A percentile compares a stretch with the other conserved stretches of the same genome.
Conservation (phyloP, 2,888 invertebrate species). For the Eupithecia dodoneata region DNA sequence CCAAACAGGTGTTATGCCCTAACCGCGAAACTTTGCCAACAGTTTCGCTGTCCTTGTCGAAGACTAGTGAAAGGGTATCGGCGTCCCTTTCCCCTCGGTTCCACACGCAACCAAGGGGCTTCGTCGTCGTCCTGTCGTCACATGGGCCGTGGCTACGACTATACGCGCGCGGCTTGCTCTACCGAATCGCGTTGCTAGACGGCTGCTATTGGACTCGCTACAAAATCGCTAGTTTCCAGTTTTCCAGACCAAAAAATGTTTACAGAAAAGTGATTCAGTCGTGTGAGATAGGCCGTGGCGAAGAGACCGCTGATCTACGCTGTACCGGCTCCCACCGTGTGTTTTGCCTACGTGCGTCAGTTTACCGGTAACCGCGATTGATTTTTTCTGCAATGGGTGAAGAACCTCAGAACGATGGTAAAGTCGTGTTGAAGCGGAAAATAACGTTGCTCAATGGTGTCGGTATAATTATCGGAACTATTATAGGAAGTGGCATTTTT, state of each 20-base stretch:
- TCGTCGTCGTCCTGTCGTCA: conserved; percentile 43
- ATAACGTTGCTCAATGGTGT: conserved; percentile 94
- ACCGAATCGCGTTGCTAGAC: conserved; percentile 54
- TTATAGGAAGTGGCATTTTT: conserved; percentile 96
- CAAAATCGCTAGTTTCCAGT: conserved; percentile 64
- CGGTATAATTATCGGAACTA: conserved; percentile 94
- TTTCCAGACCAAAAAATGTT: conserved; percentile 67
- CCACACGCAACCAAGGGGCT: conserved; percentile 29
- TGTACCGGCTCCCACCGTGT: conserved; percentile 48
- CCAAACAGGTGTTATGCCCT: conserved; percentile 27
- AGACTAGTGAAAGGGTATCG: conserved; percentile 23
- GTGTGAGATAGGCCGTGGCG: conserved; percentile 63
- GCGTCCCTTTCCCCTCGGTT: conserved; percentile 48
- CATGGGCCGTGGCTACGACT: conserved; percentile 68
- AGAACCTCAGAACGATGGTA: conserved; percentile 76
- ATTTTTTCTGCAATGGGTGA: conserved; percentile 81
- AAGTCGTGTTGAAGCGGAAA: conserved; percentile 90
- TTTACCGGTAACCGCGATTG: conserved; percentile 70
- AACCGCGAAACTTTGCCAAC: conserved; percentile 34
- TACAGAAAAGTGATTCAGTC: conserved; percentile 74
- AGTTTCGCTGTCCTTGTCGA: conserved; percentile 50
- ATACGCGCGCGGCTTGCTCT: conserved; percentile 55
- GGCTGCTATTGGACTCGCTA: conserved; percentile 58
- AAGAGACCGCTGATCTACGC: conserved; percentile 50
- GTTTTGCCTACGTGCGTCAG: conserved; percentile 67